A percentile compares a stretch with the other conserved stretches of the same genome.
phyloP scores from a whole-genome alignment of 2,797 vertebrate species.

The Pipistrellus kuhlii region DNA sequence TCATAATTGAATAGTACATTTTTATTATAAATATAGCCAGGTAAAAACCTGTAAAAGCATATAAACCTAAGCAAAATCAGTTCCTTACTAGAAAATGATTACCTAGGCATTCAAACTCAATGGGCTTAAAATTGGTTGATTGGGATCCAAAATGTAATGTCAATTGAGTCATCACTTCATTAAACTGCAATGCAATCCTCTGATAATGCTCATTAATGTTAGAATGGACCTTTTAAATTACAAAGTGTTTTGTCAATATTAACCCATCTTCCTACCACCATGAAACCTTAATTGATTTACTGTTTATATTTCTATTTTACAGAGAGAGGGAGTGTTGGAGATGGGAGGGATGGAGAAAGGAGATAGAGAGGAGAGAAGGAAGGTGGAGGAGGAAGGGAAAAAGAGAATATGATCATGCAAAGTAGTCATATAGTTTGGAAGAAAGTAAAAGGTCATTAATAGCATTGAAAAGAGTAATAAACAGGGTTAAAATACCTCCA shows the following conservation, averaged over 20 bases:
- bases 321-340: not conserved
- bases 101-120: not conserved
- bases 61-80: not conserved
- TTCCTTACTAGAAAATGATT: slow-evolving; percentile 5
- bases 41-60: not conserved
- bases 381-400: not conserved
- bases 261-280: slow-evolving; percentile 22
- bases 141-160: slow-evolving; percentile 1
- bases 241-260: slow-evolving; percentile 67
- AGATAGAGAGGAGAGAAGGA: not conserved
- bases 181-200: not conserved
- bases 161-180: slow-evolving; percentile 47
- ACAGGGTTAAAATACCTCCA: slow-evolving; percentile 40
- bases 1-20: not conserved
- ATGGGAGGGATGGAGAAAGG: not conserved
- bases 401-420: not conserved
- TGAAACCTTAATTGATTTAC: slow-evolving; percentile 57
- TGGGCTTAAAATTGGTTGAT: slow-evolving; percentile 3
- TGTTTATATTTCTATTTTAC: slow-evolving; percentile 52
- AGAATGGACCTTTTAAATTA: slow-evolving; percentile 51
- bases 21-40: not conserved
- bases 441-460: slow-evolving; percentile 17
- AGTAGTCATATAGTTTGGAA: slow-evolving; percentile 12
- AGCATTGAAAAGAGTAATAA: slow-evolving; percentile 8
- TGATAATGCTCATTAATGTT: slow-evolving; percentile 59